Evolutionary conservation across 2,797 vertebrate genomes (phyloP).

Genomic region (Notamacropus eugenii): DNA sequence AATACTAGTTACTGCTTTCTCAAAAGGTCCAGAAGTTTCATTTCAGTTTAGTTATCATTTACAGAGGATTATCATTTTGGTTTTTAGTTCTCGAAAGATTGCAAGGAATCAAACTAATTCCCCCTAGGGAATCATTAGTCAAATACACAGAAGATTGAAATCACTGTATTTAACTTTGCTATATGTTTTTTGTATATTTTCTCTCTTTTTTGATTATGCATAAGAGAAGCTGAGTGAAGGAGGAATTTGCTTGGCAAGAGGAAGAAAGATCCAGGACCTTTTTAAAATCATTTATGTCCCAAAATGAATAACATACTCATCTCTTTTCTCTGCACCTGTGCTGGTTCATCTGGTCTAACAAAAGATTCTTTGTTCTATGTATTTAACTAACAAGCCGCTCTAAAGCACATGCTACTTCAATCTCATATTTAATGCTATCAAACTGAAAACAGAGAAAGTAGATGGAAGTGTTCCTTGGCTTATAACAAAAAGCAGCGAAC

Average conservation of each 20-base stretch:
- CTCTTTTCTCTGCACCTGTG: background rate
- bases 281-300: background rate
- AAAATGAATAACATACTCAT: background rate
- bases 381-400: background rate
- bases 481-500: background rate
- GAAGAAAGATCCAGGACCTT: background rate
- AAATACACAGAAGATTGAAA: conserved; percentile 6
- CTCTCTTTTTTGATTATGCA: background rate
- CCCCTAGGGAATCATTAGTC: background rate
- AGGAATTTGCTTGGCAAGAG: background rate
- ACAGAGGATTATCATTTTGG: background rate
- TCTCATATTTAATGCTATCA: background rate
- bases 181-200: conserved; percentile 28
- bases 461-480: background rate
- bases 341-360: background rate
- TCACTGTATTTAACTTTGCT: background rate
- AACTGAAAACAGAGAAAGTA: background rate
- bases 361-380: background rate
- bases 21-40: background rate
- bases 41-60: background rate
- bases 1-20: conserved; percentile 19
- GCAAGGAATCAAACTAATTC: background rate
- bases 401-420: background rate
- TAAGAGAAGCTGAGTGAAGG: background rate
- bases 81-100: background rate